Evolutionary conservation across 2,888 invertebrate species (phyloP).

Genomic region (Lithophane leautieri): DNA sequence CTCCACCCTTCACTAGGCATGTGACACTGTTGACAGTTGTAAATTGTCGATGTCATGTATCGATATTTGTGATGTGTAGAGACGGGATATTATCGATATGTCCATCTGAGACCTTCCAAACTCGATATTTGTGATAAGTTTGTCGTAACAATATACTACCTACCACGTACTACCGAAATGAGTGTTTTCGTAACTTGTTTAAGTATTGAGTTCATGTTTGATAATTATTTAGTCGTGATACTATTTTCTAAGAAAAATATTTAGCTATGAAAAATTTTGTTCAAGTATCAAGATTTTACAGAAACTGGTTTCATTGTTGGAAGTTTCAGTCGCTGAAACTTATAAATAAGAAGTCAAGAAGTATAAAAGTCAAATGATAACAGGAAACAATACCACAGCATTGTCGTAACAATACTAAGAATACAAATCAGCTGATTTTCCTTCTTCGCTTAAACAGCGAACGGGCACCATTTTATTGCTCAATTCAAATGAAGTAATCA

Average conservation of each 20-base stretch:
- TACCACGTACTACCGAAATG: slow-evolving; percentile 27
- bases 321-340: neutral
- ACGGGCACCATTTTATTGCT: slow-evolving; percentile 41
- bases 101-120: slow-evolving; percentile 57
- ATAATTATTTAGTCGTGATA: neutral
- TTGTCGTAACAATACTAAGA: slow-evolving; percentile 34
- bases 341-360: neutral
- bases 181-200: slow-evolving; percentile 32
- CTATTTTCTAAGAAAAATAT: neutral
- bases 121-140: slow-evolving; percentile 40
- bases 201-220: neutral
- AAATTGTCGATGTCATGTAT: slow-evolving; percentile 69
- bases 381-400: slow-evolving; percentile 5
- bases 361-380: neutral
- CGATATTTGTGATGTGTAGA: slow-evolving; percentile 71
- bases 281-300: neutral
- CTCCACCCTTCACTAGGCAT: slow-evolving; percentile 44
- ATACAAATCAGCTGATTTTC: slow-evolving; percentile 48
- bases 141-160: slow-evolving; percentile 50
- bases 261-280: neutral
- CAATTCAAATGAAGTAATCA: slow-evolving; percentile 54
- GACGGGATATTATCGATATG: slow-evolving; percentile 70
- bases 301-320: neutral
- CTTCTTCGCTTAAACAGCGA: slow-evolving; percentile 14
- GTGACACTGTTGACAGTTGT: slow-evolving; percentile 75